Percentiles rank a stretch among this genome's conserved stretches.
These are phyloP conservation scores for Cyrtodaria siliqua DNA, from an alignment of 2,888 invertebrate species.

Conservation along the genomic window DNA sequence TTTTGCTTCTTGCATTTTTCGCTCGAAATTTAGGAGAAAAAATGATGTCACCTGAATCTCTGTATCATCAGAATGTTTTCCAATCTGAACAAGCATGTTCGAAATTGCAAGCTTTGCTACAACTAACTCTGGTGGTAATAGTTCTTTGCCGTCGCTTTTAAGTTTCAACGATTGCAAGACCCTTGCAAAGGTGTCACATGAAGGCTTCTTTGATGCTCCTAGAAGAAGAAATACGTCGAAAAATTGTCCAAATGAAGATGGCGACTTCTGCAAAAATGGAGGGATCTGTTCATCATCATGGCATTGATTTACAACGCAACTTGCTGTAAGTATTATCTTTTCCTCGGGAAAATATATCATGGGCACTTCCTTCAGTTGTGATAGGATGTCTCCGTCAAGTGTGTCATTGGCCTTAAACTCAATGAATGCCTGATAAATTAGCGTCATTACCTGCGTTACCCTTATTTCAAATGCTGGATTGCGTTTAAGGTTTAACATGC, in stretches of 20 bases:
- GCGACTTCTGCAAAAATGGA: constrained; percentile 67
- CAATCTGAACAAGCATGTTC: constrained; percentile 13
- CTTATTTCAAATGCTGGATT: no score
- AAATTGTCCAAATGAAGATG: constrained; percentile 60
- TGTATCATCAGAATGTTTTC: not conserved
- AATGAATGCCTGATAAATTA: no score
- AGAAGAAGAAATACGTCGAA: constrained; percentile 61
- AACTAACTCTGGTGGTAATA: constrained; percentile 61
- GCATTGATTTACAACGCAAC: not conserved
- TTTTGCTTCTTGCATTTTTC: constrained; percentile 26
- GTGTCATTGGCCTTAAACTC: no score
- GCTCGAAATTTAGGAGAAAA: constrained; percentile 23
- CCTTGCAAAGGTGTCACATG: constrained; percentile 61
- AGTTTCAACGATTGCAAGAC: constrained; percentile 61
- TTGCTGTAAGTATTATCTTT: constrained; percentile 11
- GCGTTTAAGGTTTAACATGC: no score
- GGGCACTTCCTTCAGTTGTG: no score
- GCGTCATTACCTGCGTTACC: no score
- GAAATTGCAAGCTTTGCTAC: constrained; percentile 52
- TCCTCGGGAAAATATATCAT: no score
- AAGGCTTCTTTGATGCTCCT: constrained; percentile 62
- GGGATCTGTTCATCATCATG: constrained; percentile 59
- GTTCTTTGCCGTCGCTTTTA: constrained; percentile 16
- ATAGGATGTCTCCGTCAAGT: not conserved
- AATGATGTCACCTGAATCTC: constrained; percentile 4